Evolutionary conservation across 2,113 vertebrate species (phyloP).

Genomic region (Tupaia chinensis): DNA sequence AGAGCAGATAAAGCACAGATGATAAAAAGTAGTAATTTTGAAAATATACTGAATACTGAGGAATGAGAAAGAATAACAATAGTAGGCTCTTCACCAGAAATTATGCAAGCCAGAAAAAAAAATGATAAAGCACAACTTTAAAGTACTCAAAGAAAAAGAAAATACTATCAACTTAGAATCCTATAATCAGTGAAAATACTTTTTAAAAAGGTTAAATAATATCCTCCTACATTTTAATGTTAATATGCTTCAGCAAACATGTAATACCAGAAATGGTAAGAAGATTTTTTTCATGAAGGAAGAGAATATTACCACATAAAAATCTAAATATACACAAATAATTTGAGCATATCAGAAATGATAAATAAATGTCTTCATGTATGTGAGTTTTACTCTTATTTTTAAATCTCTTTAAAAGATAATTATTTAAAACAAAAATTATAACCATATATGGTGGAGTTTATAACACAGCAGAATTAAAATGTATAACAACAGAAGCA

Average conservation of each 20-base stretch:
- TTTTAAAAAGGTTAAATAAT: neutral
- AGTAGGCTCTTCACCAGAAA: neutral
- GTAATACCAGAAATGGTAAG: neutral
- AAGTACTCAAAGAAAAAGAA: neutral
- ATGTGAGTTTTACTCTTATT: neutral
- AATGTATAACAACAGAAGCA: neutral
- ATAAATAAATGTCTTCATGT: neutral
- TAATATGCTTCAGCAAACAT: constrained; percentile 2
- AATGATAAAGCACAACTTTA: neutral
- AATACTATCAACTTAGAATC: neutral
- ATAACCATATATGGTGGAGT: neutral
- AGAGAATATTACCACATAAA: neutral
- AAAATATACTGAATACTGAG: neutral
- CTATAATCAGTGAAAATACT: neutral
- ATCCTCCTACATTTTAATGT: neutral
- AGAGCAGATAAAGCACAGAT: neutral
- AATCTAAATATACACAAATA: neutral
- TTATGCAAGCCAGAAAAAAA: neutral
- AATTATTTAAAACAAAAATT: neutral
- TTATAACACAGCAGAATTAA: constrained; percentile 6
- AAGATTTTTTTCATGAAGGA: neutral
- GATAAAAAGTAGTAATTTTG: neutral
- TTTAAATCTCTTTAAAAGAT: neutral
- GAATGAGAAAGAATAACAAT: neutral
- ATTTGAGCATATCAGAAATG: neutral